Percentiles rank a stretch among this genome's conserved stretches.
Conservation (phyloP, 1,140 invertebrate genomes). For the Drosophila navojoa region DNA sequence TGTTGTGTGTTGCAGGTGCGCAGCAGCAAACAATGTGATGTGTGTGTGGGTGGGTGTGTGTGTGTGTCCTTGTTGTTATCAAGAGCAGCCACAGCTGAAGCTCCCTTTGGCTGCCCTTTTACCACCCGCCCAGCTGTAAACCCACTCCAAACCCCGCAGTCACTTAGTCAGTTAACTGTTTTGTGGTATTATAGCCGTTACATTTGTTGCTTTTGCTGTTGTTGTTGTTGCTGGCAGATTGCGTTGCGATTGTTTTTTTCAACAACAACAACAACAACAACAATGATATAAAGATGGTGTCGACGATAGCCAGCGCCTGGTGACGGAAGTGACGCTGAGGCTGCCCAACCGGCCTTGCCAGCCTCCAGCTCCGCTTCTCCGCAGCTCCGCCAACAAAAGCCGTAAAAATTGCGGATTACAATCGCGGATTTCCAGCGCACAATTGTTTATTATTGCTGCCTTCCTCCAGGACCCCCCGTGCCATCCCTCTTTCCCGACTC, state of each 20-base stretch:
- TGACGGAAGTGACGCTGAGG: conserved; percentile 62
- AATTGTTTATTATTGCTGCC: conserved; percentile 79
- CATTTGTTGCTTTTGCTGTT: conserved; percentile 53
- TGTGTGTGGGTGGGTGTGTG: not conserved
- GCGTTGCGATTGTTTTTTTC: conserved; percentile 71
- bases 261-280: conserved; percentile 1
- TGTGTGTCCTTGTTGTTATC: conserved; percentile 7
- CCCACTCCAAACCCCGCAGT: conserved; percentile 26
- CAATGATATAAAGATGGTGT: conserved; percentile 67
- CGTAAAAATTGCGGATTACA: conserved; percentile 84
- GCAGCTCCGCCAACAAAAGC: conserved; percentile 62
- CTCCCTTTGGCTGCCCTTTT: too few species aligned
- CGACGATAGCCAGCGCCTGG: conserved; percentile 54
- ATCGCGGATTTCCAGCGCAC: conserved; percentile 82
- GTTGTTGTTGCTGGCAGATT: conserved; percentile 55
- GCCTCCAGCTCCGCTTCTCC: conserved; percentile 8
- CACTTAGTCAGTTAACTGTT: conserved; percentile 71
- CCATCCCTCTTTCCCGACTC: conserved; percentile 1
- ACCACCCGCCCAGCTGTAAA: too few species aligned
- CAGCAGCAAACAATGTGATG: conserved; percentile 10
- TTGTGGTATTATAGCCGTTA: conserved; percentile 59
- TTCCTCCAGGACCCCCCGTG: conserved; percentile 10
- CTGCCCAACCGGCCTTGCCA: conserved; percentile 4
- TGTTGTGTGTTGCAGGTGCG: conserved; percentile 38
- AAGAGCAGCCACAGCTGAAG: conserved; percentile 1